Percentiles rank a stretch among this genome's conserved stretches.
These are phyloP conservation scores for Epinotia bilunana DNA, from an alignment of 2,888 invertebrate genomes.

Conservation along the genomic window DNA sequence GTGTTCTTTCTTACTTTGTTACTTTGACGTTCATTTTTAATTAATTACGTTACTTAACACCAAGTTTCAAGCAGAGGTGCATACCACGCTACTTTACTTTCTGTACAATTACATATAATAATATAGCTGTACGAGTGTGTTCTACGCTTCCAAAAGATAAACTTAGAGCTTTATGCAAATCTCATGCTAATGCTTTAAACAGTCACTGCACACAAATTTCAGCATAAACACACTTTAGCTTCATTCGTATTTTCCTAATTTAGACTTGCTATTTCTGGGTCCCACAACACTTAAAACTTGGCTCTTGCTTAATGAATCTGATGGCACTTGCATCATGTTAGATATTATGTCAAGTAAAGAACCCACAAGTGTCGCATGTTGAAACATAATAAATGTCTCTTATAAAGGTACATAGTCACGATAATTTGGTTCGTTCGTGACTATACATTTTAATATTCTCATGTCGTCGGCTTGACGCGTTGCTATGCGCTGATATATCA, in stretches of 20 bases:
- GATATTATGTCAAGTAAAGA: constrained; percentile 34
- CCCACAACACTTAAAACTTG: constrained; percentile 20
- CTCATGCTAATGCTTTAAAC: constrained; percentile 41
- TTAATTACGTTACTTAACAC: neutral
- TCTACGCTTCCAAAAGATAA: constrained; percentile 30
- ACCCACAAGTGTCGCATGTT: constrained; percentile 34
- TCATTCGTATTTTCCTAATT: constrained; percentile 22
- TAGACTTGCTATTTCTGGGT: constrained; percentile 20
- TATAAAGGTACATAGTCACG: constrained; percentile 55
- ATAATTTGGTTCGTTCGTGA: constrained; percentile 70
- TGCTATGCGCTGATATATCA: constrained; percentile 77
- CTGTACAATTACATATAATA: neutral
- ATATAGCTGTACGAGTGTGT: constrained; percentile 11
- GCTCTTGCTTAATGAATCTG: neutral
- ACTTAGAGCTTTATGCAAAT: constrained; percentile 43
- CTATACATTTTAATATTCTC: constrained; percentile 75
- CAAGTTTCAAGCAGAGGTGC: neutral
- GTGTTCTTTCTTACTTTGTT: neutral
- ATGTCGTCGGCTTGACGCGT: constrained; percentile 59
- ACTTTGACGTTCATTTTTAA: neutral
- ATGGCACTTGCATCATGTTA: constrained; percentile 14
- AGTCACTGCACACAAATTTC: constrained; percentile 39
- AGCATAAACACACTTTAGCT: constrained; percentile 29
- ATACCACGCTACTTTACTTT: neutral
- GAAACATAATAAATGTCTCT: constrained; percentile 52